Evolutionary conservation across 2,797 vertebrate species (phyloP), one percentile per base, ranked within the genome.

Genomic region (Lerista edwardsae): DNA sequence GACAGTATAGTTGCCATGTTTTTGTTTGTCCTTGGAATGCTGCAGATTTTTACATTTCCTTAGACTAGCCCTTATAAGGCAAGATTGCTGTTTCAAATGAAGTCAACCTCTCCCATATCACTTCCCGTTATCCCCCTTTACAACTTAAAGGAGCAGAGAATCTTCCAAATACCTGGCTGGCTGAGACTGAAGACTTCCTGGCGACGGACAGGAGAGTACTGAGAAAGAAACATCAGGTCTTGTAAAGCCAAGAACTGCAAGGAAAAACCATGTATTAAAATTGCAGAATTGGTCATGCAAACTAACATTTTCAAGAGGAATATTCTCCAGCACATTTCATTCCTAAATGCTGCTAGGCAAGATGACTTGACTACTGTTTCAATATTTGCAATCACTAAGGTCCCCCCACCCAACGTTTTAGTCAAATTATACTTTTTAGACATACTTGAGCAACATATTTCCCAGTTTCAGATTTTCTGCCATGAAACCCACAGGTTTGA

Each of bases 141-240:
- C 44, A 27, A 71, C 51, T 8, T 76, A 39, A 75, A 5, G 65
- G 67, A 62, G 31, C 34, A 14, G 65, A 84, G 21, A n/a, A 1
- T 59, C 64, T 75, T 79, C 41, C 9, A 72, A 85, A 87, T 96
- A 99, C 98, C 98, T 96, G 98, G 99, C 91, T 98, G 99, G 95
- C 98, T 99, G 65, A 99, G 97, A 93, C 97, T 98, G 88, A 99
- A 99, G 86, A 99, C 98, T 94, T 99, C 98, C 86, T 94, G 94
- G 84, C 98, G 97, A 57, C 98, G 96, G 89, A 96, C 95, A 59
- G 97, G 97, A 72, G 97, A 99, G 93, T 99, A 97, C 36, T 98
- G 97, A 85, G 98, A 98, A 91, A 99, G 97, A 74, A 98, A 95
- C 93, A 98, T 97, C 94, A 99, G 93, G 89, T 99, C 99, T 89